phyloP scores from a whole-genome alignment of 2,888 invertebrate species.

The Parnassius smintheus region DNA sequence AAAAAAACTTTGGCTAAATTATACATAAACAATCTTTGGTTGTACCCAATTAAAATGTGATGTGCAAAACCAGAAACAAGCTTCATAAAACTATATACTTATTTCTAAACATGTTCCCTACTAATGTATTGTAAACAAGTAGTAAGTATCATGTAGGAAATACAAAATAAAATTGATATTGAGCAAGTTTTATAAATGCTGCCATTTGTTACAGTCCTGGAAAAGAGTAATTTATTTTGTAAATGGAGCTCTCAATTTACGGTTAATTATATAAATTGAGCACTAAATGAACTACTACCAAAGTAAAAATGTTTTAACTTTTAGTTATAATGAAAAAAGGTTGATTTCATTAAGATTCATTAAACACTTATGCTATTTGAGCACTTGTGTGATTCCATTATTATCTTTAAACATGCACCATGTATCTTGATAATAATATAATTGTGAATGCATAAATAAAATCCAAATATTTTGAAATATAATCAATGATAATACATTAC shows the following conservation, averaged over 20 bases:
- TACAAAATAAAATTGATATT: constrained; percentile 3
- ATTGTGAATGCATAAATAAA: too few relatives aligned
- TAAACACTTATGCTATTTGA: too few relatives aligned
- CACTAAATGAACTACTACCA: too few relatives aligned
- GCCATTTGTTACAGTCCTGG: background rate
- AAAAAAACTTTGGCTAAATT: constrained; percentile 25
- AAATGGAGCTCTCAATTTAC: constrained; percentile 7
- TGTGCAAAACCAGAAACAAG: constrained; percentile 15
- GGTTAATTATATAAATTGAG: background rate
- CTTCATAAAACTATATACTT: constrained; percentile 2
- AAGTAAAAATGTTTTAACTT: too few relatives aligned
- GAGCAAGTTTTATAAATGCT: constrained; percentile 17
- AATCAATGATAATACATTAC: too few relatives aligned
- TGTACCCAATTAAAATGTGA: constrained; percentile 23
- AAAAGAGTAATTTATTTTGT: constrained; percentile 4
- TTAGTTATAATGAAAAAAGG: background rate
- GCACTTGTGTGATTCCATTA: too few relatives aligned
- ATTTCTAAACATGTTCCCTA: constrained; percentile 8
- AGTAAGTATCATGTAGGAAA: constrained; percentile 13
- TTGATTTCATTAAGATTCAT: too few relatives aligned
- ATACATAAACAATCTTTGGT: constrained; percentile 25
- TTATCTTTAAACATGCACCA: too few relatives aligned
- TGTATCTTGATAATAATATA: too few relatives aligned
- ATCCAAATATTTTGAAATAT: too few relatives aligned
- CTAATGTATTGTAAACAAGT: background rate